phyloP scores from a whole-genome alignment of 2,797 vertebrate species.

The Odontamblyopus rebecca region DNA sequence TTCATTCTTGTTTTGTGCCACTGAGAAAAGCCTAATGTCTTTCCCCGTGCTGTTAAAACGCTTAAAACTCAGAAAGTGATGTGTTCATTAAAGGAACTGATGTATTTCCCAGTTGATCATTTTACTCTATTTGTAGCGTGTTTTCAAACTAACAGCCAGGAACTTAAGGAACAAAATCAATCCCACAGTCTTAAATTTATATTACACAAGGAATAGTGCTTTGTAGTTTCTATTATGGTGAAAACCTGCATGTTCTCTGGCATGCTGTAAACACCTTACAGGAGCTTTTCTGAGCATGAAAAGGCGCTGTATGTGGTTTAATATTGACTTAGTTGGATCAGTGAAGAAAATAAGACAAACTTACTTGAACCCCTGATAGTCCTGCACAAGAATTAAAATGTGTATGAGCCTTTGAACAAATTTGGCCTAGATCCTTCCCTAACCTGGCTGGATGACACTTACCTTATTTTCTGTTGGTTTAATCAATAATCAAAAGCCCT shows the following conservation, averaged over 20 bases:
- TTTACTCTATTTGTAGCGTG: constrained; percentile 8
- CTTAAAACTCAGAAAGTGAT: constrained; percentile 23
- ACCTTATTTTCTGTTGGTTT: too few relatives aligned
- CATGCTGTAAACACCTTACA: background rate
- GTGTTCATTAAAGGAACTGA: constrained; percentile 15
- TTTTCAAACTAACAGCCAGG: constrained; percentile 24
- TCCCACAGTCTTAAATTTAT: background rate
- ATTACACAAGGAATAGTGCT: background rate
- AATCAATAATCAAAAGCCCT: too few relatives aligned
- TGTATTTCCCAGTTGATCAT: constrained; percentile 15
- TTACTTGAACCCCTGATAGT: too few relatives aligned
- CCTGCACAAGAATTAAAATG: too few relatives aligned
- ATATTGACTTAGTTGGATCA: background rate
- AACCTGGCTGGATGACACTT: too few relatives aligned
- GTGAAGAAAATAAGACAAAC: background rate
- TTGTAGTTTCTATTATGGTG: background rate
- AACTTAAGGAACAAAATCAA: constrained; percentile 17
- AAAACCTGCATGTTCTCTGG: background rate
- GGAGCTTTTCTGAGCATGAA: too few relatives aligned
- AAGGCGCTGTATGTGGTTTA: background rate
- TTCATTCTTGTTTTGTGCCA: constrained; percentile 9
- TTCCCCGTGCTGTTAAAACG: constrained; percentile 12
- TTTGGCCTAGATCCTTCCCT: too few relatives aligned
- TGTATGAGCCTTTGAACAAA: too few relatives aligned
- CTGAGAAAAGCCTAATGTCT: constrained; percentile 13